Conservation (phyloP, 1,140 invertebrate genomes). For the Ostrea denselamellosa region DNA sequence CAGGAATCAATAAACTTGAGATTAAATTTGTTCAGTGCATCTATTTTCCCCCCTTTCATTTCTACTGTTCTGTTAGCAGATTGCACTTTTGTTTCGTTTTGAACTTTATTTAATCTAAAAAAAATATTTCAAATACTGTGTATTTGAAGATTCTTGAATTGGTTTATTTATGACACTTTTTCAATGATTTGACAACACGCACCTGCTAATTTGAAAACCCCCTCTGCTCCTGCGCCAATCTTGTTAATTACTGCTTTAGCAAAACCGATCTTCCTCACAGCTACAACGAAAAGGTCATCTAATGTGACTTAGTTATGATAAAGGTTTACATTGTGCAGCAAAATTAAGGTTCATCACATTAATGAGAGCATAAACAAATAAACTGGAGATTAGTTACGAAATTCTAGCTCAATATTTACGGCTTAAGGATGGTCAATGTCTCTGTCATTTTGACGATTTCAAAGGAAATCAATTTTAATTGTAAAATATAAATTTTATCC, state of each 20-base stretch:
- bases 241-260: slow-evolving; percentile 4
- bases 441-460: too few species aligned
- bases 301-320: too few species aligned
- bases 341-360: too few species aligned
- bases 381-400: too few species aligned
- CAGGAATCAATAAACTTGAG: background rate
- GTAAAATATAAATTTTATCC: too few species aligned
- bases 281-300: background rate
- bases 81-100: background rate
- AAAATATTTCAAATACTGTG: background rate
- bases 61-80: too few species aligned
- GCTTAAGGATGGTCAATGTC: too few species aligned
- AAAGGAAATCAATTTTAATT: too few species aligned
- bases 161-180: background rate
- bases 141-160: background rate
- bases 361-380: too few species aligned
- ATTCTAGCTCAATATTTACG: too few species aligned
- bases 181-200: background rate
- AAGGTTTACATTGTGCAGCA: too few species aligned
- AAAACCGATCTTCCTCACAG: background rate
- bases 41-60: too few species aligned
- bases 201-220: background rate
- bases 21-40: background rate
- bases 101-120: background rate
- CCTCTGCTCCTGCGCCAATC: background rate